These are phyloP conservation scores for Julus scandinavius DNA, from an alignment of 2,888 invertebrate species.

Conservation along the genomic window DNA sequence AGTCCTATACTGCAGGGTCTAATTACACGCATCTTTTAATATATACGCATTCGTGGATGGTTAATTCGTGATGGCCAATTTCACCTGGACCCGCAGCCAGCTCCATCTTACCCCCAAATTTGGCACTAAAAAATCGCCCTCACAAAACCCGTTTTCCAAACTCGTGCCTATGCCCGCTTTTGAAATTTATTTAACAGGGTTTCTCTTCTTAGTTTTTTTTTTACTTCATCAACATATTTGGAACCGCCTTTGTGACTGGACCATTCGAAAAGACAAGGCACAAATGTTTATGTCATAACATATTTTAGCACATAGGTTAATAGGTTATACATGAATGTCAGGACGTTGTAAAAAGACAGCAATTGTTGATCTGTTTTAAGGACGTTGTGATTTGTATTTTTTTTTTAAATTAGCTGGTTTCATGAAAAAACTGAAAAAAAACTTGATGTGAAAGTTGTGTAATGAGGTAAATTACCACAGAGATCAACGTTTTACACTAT, in stretches of 20 bases:
- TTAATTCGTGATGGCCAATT: slow-evolving; percentile 4
- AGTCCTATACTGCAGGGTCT: slow-evolving; percentile 15
- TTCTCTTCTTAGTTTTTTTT: background rate
- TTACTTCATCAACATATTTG: background rate
- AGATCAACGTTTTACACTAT: too few species aligned
- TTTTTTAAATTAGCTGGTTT: too few species aligned
- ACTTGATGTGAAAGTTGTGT: too few species aligned
- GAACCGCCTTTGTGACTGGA: background rate
- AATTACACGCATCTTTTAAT: slow-evolving; percentile 18
- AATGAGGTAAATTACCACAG: too few species aligned
- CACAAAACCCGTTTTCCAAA: slow-evolving; percentile 10
- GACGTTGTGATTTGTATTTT: too few species aligned
- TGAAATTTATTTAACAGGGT: background rate
- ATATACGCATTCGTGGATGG: slow-evolving; percentile 18
- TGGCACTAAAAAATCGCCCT: background rate
- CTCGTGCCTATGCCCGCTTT: slow-evolving; percentile 18
- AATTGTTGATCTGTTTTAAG: too few species aligned
- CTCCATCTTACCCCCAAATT: slow-evolving; percentile 10
- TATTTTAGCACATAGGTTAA: too few species aligned
- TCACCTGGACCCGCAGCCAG: slow-evolving; percentile 10
- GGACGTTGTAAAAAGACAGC: too few species aligned
- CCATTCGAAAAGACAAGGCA: background rate
- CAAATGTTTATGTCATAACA: too few species aligned
- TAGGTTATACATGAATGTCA: too few species aligned
- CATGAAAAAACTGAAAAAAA: too few species aligned